These are phyloP conservation scores for Pristionchus mayeri DNA, from an alignment of 2,888 invertebrate species.

Conservation along the genomic window DNA sequence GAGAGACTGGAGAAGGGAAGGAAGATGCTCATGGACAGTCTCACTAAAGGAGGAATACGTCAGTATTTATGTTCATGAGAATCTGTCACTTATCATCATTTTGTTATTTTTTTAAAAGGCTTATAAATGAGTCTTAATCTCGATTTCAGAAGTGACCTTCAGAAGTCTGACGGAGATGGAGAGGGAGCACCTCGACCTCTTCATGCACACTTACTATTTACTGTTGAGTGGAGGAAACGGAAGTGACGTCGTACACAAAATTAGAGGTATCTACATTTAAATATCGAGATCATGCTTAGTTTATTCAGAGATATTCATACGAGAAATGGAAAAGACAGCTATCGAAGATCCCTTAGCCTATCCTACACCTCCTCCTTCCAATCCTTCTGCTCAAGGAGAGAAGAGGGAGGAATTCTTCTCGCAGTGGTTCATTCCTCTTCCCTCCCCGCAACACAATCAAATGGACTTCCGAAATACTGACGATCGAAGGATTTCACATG, in stretches of 20 bases:
- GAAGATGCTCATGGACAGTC: not conserved
- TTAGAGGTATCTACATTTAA: not conserved
- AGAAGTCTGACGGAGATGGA: not conserved
- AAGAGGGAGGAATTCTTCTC: too few species aligned
- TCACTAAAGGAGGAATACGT: not conserved
- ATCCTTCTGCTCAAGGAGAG: not conserved
- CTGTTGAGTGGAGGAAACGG: not conserved
- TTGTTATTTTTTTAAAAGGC: too few species aligned
- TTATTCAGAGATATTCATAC: not conserved
- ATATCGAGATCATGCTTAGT: too few species aligned
- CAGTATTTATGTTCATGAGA: too few species aligned
- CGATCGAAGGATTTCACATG: too few species aligned
- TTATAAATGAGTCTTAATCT: too few species aligned
- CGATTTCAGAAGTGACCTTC: not conserved
- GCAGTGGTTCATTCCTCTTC: too few species aligned
- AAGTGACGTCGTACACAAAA: not conserved
- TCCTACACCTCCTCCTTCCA: not conserved
- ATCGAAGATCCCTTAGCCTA: not conserved
- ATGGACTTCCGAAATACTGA: too few species aligned
- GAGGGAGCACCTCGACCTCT: not conserved
- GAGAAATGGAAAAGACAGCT: not conserved
- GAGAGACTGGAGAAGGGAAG: not conserved
- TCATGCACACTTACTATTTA: not conserved
- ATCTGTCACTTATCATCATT: too few species aligned
- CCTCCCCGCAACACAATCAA: too few species aligned